phyloP scores from a whole-genome alignment of 2,797 vertebrate species.

The Semotilus atromaculatus region DNA sequence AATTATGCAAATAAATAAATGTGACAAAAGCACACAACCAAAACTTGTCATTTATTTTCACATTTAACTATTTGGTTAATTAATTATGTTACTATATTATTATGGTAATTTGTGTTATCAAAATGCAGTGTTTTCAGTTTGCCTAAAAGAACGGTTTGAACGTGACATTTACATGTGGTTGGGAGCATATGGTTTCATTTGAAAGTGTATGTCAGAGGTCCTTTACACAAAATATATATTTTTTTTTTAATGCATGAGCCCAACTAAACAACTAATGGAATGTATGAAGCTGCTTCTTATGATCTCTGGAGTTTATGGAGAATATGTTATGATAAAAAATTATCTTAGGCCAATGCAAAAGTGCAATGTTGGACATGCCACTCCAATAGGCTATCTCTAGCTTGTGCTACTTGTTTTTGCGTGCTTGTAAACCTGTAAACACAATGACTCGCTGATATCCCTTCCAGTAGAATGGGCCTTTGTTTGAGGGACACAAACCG shows the following conservation, averaged over 20 bases:
- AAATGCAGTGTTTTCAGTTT: background rate
- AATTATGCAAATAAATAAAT: background rate
- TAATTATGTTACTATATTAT: background rate
- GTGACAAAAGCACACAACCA: background rate
- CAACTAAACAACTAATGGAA: background rate
- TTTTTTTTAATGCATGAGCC: too few species aligned
- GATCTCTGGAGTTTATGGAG: background rate
- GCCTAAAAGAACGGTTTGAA: background rate
- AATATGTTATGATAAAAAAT: background rate
- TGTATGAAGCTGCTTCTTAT: background rate
- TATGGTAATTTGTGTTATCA: background rate
- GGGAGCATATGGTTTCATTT: too few species aligned
- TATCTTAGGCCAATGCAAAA: background rate
- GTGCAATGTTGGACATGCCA: background rate
- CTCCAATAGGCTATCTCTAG: background rate
- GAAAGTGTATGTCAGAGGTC: background rate
- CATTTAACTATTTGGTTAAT: background rate
- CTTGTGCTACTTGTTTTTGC: slow-evolving; percentile 11
- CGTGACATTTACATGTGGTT: background rate
- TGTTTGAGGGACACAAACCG: slow-evolving; percentile 55
- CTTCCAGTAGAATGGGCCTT: slow-evolving; percentile 51
- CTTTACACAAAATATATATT: background rate
- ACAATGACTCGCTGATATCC: slow-evolving; percentile 54
- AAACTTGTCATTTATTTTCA: background rate
- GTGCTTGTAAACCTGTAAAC: slow-evolving; percentile 46